Conservation (phyloP, 2,797 vertebrate species). For the Hydrophis major region DNA sequence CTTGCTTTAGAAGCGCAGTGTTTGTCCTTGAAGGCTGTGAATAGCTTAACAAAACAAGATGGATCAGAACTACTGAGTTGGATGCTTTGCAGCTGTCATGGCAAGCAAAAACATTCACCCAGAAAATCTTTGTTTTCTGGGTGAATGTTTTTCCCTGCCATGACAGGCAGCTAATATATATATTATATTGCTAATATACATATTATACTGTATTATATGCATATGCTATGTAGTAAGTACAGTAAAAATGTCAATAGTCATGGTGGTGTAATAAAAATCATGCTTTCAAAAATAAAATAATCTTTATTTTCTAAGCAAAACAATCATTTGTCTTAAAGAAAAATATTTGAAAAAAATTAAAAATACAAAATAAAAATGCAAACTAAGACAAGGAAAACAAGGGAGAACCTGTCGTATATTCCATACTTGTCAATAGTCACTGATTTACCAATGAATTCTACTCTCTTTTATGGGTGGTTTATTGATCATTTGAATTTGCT, state of each 20-base stretch:
- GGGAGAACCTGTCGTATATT: neutral
- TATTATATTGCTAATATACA: no score
- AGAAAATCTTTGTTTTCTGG: neutral
- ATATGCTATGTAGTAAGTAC: conserved; percentile 26
- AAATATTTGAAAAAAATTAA: neutral
- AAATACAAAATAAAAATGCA: neutral
- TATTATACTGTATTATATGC: neutral
- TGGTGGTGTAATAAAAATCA: conserved; percentile 28
- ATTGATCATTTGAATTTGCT: neutral
- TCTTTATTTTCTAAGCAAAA: neutral
- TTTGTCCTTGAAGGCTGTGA: conserved; percentile 29
- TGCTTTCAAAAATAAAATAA: neutral
- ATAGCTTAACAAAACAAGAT: conserved; percentile 35
- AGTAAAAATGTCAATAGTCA: conserved; percentile 49
- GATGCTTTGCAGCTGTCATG: neutral
- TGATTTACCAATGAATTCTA: neutral
- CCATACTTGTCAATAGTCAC: neutral
- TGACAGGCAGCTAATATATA: no score
- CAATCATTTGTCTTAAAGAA: neutral
- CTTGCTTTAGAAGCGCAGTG: conserved; percentile 10
- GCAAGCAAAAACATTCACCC: conserved; percentile 29
- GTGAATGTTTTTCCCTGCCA: no score
- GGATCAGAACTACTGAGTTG: neutral
- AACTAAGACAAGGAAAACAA: neutral
- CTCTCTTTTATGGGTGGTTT: neutral